These are phyloP conservation scores for Pandion haliaetus DNA, from an alignment of 2,113 vertebrate species.

Conservation along the genomic window DNA sequence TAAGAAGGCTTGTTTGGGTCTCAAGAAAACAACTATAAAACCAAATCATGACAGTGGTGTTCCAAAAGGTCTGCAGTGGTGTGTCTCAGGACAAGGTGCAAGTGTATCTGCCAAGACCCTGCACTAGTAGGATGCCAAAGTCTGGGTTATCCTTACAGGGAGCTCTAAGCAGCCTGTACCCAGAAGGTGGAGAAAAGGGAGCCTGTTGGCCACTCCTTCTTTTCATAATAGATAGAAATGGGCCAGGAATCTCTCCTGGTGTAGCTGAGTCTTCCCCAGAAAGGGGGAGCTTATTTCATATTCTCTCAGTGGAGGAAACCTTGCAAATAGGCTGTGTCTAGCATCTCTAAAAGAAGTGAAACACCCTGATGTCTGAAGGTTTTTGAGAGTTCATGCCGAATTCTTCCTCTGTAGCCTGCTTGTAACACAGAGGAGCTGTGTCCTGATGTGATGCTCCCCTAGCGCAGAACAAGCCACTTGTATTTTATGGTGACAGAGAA, in stretches of 20 bases:
- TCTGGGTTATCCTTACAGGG: not conserved
- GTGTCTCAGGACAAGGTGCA: not conserved
- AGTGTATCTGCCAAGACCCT: not conserved
- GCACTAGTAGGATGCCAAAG: not conserved
- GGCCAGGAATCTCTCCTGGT: not conserved
- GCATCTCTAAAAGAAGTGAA: not conserved
- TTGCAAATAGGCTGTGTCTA: not conserved
- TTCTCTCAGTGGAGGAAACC: not conserved
- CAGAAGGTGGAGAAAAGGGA: not conserved
- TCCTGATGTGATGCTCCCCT: not conserved
- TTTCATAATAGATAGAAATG: not conserved
- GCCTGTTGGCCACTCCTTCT: not conserved
- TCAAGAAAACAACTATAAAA: constrained; percentile 7
- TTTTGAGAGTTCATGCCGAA: not conserved
- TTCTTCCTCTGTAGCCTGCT: not conserved
- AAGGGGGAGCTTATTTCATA: not conserved
- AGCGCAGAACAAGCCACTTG: not conserved
- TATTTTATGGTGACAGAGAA: not conserved
- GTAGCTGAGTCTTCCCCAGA: not conserved
- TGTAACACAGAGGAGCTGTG: not conserved
- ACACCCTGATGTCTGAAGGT: not conserved
- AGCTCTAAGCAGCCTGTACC: not conserved
- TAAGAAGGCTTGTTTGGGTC: not conserved
- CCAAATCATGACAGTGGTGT: not conserved
- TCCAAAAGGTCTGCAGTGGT: not conserved